A percentile compares a stretch with the other conserved stretches of the same genome.
These are phyloP conservation scores for Holothuria leucospilota DNA, from an alignment of 53 echinoderm and acorn worm species.

Conservation along the genomic window DNA sequence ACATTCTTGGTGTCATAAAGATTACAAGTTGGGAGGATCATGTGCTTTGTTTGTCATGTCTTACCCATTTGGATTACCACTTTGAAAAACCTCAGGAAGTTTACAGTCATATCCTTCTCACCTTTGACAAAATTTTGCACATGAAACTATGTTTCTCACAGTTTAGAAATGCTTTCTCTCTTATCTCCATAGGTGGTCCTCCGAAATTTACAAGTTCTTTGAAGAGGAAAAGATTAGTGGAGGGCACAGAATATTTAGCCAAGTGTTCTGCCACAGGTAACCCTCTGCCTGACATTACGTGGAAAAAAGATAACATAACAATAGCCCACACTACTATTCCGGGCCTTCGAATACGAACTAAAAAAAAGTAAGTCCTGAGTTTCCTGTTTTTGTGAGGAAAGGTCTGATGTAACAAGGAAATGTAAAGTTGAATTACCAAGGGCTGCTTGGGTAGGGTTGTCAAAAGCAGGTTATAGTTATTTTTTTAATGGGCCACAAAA, in stretches of 20 bases:
- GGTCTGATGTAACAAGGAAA: no score
- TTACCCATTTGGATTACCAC: no score
- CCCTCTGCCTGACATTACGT: constrained; percentile 54
- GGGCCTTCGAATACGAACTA: constrained; percentile 32
- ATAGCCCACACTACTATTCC: constrained; percentile 2
- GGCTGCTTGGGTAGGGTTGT: no score
- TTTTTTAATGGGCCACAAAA: constrained; percentile 18
- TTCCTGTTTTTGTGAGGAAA: no score
- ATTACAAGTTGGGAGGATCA: no score
- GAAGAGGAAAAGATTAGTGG: constrained; percentile 30
- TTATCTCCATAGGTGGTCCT: constrained; percentile 54
- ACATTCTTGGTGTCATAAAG: no score
- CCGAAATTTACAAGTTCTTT: constrained; percentile 42
- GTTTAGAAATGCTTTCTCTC: not conserved
- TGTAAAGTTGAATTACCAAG: no score
- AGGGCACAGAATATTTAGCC: constrained; percentile 45
- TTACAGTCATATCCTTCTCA: no score
- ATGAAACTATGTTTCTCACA: constrained; percentile 2
- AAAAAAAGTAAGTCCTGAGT: constrained; percentile 34
- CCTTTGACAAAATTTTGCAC: no score
- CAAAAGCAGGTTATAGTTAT: no score
- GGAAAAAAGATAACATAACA: constrained; percentile 46
- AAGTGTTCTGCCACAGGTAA: constrained; percentile 58
- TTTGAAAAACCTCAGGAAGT: no score
- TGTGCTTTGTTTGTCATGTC: no score